phyloP scores from a whole-genome alignment of 2,797 vertebrate genomes.

The Sebastes hubbsi region DNA sequence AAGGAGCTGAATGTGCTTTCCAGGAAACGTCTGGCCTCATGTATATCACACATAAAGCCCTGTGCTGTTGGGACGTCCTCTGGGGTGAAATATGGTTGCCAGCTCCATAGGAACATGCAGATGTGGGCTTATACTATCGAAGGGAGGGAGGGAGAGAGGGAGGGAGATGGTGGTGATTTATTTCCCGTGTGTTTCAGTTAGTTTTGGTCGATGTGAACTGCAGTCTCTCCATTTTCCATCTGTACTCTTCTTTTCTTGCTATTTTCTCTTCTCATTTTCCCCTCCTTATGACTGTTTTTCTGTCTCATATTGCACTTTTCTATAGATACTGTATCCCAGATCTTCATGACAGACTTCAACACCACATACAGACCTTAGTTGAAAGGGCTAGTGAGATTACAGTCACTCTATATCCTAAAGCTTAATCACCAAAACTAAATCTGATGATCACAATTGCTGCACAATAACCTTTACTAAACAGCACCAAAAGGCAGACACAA shows the following conservation, averaged over 20 bases:
- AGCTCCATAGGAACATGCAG: slow-evolving; percentile 73
- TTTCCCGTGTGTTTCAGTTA: slow-evolving; percentile 77
- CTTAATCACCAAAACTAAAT: not conserved
- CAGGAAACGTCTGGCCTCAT: slow-evolving; percentile 69
- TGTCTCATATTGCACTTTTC: not conserved
- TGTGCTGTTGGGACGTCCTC: slow-evolving; percentile 51
- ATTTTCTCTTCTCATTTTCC: slow-evolving; percentile 30
- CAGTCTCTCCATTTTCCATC: slow-evolving; percentile 67
- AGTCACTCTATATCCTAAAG: not conserved
- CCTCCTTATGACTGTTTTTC: not conserved
- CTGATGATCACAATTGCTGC: not conserved
- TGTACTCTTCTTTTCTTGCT: slow-evolving; percentile 29
- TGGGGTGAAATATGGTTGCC: slow-evolving; percentile 70
- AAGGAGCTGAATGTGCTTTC: slow-evolving; percentile 66
- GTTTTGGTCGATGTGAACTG: slow-evolving; percentile 66
- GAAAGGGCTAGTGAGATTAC: not conserved
- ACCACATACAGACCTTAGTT: not conserved
- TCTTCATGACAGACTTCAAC: slow-evolving; percentile 2
- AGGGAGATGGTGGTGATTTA: slow-evolving; percentile 69
- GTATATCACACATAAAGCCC: slow-evolving; percentile 64
- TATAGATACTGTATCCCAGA: not conserved
- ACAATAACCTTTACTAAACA: not conserved
- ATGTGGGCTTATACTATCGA: slow-evolving; percentile 62
- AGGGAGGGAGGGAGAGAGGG: slow-evolving; percentile 24
- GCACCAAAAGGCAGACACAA: not conserved